These are phyloP conservation scores for Zapornia atra DNA, from an alignment of 2,113 vertebrate species.

Conservation along the genomic window DNA sequence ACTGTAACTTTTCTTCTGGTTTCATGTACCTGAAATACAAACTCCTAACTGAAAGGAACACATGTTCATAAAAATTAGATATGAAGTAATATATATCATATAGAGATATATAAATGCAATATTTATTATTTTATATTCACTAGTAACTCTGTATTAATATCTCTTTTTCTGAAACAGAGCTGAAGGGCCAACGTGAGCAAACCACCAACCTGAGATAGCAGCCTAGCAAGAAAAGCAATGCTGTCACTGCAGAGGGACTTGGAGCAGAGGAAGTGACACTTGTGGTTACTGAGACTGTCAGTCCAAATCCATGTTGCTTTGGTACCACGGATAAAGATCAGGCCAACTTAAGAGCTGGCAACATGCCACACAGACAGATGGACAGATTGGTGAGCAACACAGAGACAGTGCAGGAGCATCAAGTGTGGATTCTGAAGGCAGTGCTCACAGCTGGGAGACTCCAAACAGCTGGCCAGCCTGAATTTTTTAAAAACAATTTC, in stretches of 20 bases:
- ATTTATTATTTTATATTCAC: neutral
- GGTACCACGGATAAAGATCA: neutral
- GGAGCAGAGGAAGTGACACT: neutral
- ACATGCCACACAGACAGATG: neutral
- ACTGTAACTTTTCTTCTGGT: neutral
- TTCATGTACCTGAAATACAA: neutral
- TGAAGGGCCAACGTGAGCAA: rapidly evolving
- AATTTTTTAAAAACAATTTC: neutral
- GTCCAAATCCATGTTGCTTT: neutral
- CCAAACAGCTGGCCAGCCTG: conserved; percentile 38
- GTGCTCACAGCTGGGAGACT: neutral
- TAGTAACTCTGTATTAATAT: neutral
- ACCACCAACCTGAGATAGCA: neutral
- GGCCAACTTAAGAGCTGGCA: neutral
- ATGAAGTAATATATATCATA: too few species aligned
- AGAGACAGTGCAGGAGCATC: neutral
- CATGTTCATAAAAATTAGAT: neutral
- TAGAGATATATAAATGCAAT: neutral
- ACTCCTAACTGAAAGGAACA: neutral
- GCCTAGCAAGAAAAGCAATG: neutral
- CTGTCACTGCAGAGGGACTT: conserved; percentile 10
- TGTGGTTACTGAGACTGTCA: conserved; percentile 18
- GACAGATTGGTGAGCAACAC: neutral
- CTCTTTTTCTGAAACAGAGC: neutral
- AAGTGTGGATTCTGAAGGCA: neutral